These are phyloP conservation scores for Pampusana beccarii DNA, from an alignment of 2,113 vertebrate species.

Conservation along the genomic window DNA sequence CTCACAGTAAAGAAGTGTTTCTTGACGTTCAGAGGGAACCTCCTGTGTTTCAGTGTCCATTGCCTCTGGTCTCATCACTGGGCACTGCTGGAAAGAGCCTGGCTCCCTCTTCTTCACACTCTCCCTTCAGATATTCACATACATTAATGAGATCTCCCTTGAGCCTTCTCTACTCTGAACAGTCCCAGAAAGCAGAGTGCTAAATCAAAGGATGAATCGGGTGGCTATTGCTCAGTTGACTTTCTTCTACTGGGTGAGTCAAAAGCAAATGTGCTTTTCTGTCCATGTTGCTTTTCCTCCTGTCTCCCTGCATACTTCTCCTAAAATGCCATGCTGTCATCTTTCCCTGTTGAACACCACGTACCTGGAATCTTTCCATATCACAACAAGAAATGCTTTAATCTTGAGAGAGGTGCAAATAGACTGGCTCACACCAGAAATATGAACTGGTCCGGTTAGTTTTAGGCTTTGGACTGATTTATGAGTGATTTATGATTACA, in stretches of 20 bases:
- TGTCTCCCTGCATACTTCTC: not conserved
- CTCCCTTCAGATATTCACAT: not conserved
- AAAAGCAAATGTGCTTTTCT: not conserved
- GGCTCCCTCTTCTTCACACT: not conserved
- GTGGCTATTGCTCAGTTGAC: not conserved
- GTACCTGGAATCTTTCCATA: not conserved
- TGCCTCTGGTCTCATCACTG: not conserved
- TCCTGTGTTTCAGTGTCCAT: not conserved
- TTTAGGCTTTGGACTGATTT: not conserved
- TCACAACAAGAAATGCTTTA: not conserved
- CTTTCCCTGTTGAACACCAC: not conserved
- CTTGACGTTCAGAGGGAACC: not conserved
- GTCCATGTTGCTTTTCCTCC: not conserved
- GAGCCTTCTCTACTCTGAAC: not conserved
- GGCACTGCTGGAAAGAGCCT: not conserved
- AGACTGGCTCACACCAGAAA: not conserved
- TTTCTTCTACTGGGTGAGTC: not conserved
- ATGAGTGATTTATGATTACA: not conserved
- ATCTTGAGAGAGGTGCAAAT: not conserved
- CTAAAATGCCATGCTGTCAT: not conserved
- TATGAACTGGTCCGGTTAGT: conserved; percentile 12
- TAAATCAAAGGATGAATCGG: not conserved
- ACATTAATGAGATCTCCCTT: not conserved
- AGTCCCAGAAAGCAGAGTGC: not conserved
- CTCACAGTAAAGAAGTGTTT: not conserved